Evolutionary conservation across 2,888 invertebrate genomes (phyloP), one percentile per base, ranked within the genome.

Genomic region (Hipparchia semele): DNA sequence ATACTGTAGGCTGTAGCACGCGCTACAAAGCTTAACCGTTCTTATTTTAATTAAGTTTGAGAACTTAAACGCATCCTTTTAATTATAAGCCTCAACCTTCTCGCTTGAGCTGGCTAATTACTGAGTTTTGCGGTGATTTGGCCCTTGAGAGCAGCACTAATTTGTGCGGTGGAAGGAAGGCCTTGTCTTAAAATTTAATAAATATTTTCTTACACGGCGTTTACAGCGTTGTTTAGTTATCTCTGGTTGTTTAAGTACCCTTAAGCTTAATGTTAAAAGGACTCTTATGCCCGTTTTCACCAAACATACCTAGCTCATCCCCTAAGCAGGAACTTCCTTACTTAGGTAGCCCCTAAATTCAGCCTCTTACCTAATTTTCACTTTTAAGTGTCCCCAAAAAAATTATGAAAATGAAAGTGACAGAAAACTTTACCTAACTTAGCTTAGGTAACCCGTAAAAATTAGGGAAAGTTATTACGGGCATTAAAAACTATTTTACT

Each of bases 41-140:
- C 73, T 71, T 74, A 74, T 77, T 78, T 23, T 83, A 83, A 83
- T 82, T 81, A 83, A 87, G 84, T 87, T 85, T 80, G 80, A 76
- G 77, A 81, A 84, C 83, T 84, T 87, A 83, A 87, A 85, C 84
- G 82, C 86, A 86, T 86, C 82, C 81, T 82, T 86, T 87, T 87
- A 87, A 88, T 89, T 88, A 87, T 83, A 83, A 85, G 72, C 78
- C 80, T 80, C 78, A 80, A 83, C 79, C 83, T 81, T 81, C 82
- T 81, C 81, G 77, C 80, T 75, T 80, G 81, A 81, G 82, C 81
- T 82, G 68, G 77, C 79, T 86, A 86, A 87, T 89, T 85, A 87
- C 78, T 78, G 75, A 80, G 80, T 79, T 83, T 81, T 79, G 76
- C 77, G 79, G 78, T 78, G 79, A 80, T 80, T 82, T 79, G 76